Conservation (phyloP, 2,797 vertebrate genomes). For the Eulemur albifrons region DNA sequence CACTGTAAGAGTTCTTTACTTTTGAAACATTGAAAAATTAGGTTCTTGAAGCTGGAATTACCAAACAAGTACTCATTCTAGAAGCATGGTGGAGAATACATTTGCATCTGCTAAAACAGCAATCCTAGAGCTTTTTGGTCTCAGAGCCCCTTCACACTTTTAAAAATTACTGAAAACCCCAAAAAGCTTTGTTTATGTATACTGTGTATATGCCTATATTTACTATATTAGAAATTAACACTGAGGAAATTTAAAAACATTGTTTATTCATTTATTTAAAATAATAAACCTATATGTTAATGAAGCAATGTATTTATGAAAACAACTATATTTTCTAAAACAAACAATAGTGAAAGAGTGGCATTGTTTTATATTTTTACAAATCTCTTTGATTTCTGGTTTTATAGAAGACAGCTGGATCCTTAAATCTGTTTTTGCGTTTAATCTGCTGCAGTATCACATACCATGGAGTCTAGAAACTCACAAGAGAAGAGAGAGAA, state of each 20-base stretch:
- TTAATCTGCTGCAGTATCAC: background rate
- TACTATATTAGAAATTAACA: background rate
- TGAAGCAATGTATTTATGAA: background rate
- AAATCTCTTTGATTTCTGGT: background rate
- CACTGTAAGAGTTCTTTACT: background rate
- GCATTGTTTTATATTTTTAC: background rate
- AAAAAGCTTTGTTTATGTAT: background rate
- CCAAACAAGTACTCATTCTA: background rate
- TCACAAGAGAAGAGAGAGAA: background rate
- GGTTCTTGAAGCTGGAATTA: background rate
- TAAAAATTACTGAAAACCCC: background rate
- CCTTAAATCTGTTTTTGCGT: background rate
- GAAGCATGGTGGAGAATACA: background rate
- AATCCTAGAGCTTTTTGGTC: background rate
- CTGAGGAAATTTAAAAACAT: background rate
- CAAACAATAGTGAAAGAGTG: background rate
- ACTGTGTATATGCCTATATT: background rate
- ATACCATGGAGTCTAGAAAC: background rate
- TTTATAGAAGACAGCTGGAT: background rate
- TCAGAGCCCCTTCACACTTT: background rate
- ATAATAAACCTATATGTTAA: background rate
- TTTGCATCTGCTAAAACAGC: background rate
- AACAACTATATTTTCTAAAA: background rate
- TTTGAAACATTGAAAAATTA: slow-evolving; percentile 5
- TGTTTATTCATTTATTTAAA: background rate